These are phyloP conservation scores for Heliopora coerulea DNA, from an alignment of 92 coral and sea anemone species.

Conservation along the genomic window DNA sequence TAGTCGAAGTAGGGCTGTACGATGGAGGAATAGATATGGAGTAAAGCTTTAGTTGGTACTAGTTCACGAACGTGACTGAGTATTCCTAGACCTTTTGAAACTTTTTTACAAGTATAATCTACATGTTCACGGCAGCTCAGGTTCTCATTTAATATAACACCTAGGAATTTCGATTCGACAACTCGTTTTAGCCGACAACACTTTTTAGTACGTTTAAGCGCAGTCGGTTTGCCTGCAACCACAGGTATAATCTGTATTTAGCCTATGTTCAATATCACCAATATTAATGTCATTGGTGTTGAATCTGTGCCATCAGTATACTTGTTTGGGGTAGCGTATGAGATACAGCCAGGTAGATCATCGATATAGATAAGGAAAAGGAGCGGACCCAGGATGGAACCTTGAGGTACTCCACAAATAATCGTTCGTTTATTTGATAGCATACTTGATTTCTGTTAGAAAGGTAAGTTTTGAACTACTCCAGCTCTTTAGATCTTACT, in stretches of 20 bases:
- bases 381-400: neutral
- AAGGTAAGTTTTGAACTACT: no score
- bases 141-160: no score
- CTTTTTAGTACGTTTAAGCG: neutral
- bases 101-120: neutral
- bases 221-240: no score
- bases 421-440: neutral
- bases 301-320: neutral
- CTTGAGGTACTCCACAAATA: neutral
- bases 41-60: neutral
- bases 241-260: no score
- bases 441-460: no score
- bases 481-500: no score
- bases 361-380: neutral
- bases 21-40: neutral
- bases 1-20: neutral
- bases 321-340: neutral
- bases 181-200: no score
- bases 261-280: neutral
- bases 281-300: neutral
- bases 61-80: neutral
- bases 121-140: no score
- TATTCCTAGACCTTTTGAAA: slow-evolving; percentile 1
- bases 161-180: no score
- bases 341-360: neutral